Evolutionary conservation across 2,797 vertebrate species (phyloP), one percentile per base, ranked within the genome.

Genomic region (Petrocephalus schoutedeni): DNA sequence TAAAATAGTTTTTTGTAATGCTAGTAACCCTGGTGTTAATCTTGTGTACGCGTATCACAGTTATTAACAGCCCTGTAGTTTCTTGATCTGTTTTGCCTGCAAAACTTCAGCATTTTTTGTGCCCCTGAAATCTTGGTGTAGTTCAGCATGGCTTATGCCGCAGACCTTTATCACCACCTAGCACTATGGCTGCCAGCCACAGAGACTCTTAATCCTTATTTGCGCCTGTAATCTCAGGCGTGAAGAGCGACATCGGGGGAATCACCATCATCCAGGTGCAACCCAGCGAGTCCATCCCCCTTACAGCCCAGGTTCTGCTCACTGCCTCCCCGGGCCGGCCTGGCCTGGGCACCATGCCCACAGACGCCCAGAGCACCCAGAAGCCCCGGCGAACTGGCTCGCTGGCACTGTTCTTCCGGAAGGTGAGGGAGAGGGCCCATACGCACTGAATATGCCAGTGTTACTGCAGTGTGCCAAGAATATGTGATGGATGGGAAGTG

Each of bases 361-460:
- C 96, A 0, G 91, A 90, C 0, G 89, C 90, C 59, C 94, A 93
- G 64, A 4, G 92, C 0, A 89, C 90, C 87, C 91, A 12, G 53
- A 93, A 91, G 80, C 98, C 98, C 0, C 96, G 95, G 56, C 97
- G 95, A 91, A 98, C 97, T 0, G 98, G 98, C 0, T 99, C 98
- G 0, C 94, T 99, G 85, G 97, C 98, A 0, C 95, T 99, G 10
- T 99, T 99, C 92, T 98, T 98, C 93, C 97, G 98, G 89, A 99
- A 99, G 97, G 98, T 99, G 45, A 49, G 77, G 71, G 16, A n/a
- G 28, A 74, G 12, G 2, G 67, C 2, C 12, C 71, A 14, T 77
- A 28, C 6, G 19, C 71, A 77, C 28, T 14, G 14, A 36, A 36
- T 12, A 36, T 71, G 4, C 64, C 64, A 36, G 5, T 45, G 71